These are phyloP conservation scores for Drosophila bifasciata DNA, from an alignment of 1,140 invertebrate genomes.

Conservation along the genomic window DNA sequence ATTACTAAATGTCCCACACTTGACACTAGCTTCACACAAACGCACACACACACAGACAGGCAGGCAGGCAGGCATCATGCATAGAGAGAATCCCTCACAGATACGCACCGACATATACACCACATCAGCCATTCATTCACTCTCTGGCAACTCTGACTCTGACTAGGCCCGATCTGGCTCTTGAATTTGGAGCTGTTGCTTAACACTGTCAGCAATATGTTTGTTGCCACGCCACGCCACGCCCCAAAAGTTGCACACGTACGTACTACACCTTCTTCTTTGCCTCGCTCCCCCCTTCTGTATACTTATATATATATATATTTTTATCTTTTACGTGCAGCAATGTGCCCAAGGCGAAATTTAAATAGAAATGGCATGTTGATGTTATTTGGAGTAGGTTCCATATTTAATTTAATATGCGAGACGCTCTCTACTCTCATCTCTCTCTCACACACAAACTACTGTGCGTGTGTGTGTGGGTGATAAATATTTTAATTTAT, in stretches of 20 bases:
- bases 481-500: conserved; percentile 74
- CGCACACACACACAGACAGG: conserved; percentile 12
- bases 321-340: conserved; percentile 78
- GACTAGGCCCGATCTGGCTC: neutral
- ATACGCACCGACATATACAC: conserved; percentile 19
- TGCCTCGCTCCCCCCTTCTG: neutral
- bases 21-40: conserved; percentile 69
- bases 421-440: neutral
- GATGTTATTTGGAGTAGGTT: conserved; percentile 78
- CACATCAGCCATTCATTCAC: conserved; percentile 59
- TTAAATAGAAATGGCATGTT: conserved; percentile 80
- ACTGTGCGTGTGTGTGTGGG: conserved; percentile 2
- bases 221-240: conserved; percentile 52
- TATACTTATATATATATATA: conserved; percentile 42
- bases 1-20: conserved; percentile 82
- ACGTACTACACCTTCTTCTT: conserved; percentile 18
- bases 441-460: no score
- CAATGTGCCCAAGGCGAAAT: conserved; percentile 67
- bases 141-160: conserved; percentile 30
- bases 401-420: conserved; percentile 79
- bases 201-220: conserved; percentile 75
- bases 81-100: conserved; percentile 11
- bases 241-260: conserved; percentile 44
- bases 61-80: conserved; percentile 41
- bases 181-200: conserved; percentile 47